These are phyloP conservation scores for Ferdinandea cuprea DNA, from an alignment of 2,888 invertebrate species.

Conservation along the genomic window DNA sequence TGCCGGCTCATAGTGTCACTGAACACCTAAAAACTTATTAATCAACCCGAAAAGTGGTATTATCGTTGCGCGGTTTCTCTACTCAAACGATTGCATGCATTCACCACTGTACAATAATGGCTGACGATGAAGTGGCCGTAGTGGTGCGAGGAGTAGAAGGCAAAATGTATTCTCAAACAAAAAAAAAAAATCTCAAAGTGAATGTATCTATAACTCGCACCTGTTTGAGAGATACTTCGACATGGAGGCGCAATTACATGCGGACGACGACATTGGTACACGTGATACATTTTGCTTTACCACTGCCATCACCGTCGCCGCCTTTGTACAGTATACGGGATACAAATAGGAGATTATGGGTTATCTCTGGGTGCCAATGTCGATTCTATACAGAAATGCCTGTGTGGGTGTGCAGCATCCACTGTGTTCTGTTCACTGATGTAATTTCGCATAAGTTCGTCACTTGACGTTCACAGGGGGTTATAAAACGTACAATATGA, in stretches of 20 bases:
- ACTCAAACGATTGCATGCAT: conserved; percentile 36
- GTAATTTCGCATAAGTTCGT: neutral
- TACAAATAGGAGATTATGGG: neutral
- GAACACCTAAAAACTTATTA: conserved; percentile 73
- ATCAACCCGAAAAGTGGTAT: conserved; percentile 70
- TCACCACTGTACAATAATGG: conserved; percentile 17
- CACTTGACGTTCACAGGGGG: neutral
- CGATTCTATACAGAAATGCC: neutral
- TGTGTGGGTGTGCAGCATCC: neutral
- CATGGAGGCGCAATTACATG: conserved; percentile 52
- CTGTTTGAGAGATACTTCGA: conserved; percentile 68
- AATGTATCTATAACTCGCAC: conserved; percentile 69
- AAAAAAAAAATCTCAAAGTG: conserved; percentile 34
- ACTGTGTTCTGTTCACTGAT: neutral
- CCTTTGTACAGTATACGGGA: neutral
- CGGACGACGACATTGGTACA: conserved; percentile 38
- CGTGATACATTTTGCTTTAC: conserved; percentile 39
- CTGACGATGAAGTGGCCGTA: neutral
- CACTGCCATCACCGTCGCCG: too few species aligned
- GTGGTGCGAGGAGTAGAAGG: neutral
- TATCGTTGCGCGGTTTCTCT: conserved; percentile 33
- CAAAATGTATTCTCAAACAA: conserved; percentile 33
- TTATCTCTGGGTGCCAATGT: neutral
- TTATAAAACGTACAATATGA: conserved; percentile 7
- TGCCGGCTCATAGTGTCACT: conserved; percentile 68